Evolutionary conservation across 2,113 vertebrate genomes (phyloP).

Genomic region (Dolichallabes microphthalmus): DNA sequence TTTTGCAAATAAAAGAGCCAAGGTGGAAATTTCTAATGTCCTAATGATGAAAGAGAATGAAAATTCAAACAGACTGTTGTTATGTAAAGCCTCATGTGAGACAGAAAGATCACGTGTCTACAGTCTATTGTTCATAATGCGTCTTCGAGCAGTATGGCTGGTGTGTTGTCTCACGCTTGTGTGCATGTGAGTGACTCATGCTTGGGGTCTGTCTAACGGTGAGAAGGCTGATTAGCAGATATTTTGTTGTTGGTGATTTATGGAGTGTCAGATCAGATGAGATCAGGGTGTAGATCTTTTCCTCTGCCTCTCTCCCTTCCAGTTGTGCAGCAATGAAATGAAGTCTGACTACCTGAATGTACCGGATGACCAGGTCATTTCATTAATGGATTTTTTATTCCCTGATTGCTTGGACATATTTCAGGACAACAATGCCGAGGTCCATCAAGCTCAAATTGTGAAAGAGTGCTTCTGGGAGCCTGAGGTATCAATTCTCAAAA

Average conservation of each 20-base stretch:
- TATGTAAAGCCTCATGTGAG: neutral
- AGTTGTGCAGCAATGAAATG: no score
- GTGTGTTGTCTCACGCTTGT: slow-evolving; percentile 52
- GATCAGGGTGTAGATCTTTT: neutral
- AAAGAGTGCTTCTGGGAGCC: no score
- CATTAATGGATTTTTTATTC: no score
- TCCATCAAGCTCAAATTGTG: no score
- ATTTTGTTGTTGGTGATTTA: slow-evolving; percentile 18
- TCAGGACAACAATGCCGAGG: no score
- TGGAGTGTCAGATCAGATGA: slow-evolving; percentile 13
- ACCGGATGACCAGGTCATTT: no score
- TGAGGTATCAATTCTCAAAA: no score
- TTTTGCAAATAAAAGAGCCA: neutral
- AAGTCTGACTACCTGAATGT: no score
- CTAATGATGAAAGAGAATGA: neutral
- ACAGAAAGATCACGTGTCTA: neutral
- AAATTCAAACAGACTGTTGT: neutral
- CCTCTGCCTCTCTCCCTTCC: neutral
- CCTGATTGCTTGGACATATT: no score
- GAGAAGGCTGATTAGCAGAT: slow-evolving; percentile 20
- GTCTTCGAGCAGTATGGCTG: slow-evolving; percentile 40
- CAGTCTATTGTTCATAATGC: slow-evolving; percentile 26
- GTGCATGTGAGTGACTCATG: slow-evolving; percentile 47
- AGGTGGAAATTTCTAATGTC: neutral
- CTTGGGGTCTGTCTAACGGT: slow-evolving; percentile 31